Percentiles rank a stretch among this genome's conserved stretches.
Evolutionary conservation across 2,888 invertebrate species (phyloP).

Genomic region (Uloborus plumipes): DNA sequence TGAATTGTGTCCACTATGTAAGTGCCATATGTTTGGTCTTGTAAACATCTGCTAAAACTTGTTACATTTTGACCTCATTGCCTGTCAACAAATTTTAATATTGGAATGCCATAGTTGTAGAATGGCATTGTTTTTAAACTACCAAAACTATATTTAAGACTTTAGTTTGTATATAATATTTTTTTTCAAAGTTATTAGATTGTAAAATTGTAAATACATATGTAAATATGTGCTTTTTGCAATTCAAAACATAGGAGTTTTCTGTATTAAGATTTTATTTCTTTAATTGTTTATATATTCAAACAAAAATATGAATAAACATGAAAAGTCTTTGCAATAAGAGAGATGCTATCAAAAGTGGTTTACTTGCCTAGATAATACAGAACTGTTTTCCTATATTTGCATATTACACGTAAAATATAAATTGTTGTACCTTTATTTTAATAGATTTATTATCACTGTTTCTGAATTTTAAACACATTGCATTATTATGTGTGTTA

Average conservation of each 20-base stretch:
- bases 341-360: too few species aligned
- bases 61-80: slow-evolving; percentile 54
- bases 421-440: too few species aligned
- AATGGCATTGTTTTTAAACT: slow-evolving; percentile 55
- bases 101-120: slow-evolving; percentile 24
- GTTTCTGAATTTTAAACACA: too few species aligned
- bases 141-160: slow-evolving; percentile 39
- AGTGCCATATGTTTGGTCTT: slow-evolving; percentile 32
- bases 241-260: slow-evolving; percentile 32
- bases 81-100: slow-evolving; percentile 47
- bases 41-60: slow-evolving; percentile 28
- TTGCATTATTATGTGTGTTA: too few species aligned
- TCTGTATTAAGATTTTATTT: slow-evolving; percentile 13
- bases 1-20: slow-evolving; percentile 28
- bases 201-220: slow-evolving; percentile 12
- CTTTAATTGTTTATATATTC: slow-evolving; percentile 23
- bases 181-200: slow-evolving; percentile 28
- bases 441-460: too few species aligned
- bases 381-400: neutral
- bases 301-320: too few species aligned
- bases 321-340: too few species aligned
- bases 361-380: too few species aligned
- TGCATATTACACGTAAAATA: neutral
- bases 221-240: slow-evolving; percentile 23
- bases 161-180: slow-evolving; percentile 49